Percentiles rank a stretch among this genome's conserved stretches.
Evolutionary conservation across 2,888 invertebrate species (phyloP).

Genomic region (Oscheius sp.): DNA sequence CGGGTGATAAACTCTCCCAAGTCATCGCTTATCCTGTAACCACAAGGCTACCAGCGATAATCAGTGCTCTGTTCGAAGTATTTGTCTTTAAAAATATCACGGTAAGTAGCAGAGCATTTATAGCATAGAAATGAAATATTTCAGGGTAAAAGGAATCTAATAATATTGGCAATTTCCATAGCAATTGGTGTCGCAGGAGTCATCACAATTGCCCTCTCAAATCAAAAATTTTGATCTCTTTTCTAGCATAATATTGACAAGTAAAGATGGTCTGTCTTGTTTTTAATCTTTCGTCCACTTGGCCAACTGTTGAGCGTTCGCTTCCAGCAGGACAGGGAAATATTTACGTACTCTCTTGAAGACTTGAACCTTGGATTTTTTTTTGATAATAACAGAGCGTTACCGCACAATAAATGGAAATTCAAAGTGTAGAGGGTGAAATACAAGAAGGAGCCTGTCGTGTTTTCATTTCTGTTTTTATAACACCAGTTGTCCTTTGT

Average conservation of each 20-base stretch:
- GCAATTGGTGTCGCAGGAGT: conserved; percentile 63
- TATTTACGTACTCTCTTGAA: too few species aligned
- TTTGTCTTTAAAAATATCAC: conserved; percentile 62
- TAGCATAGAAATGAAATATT: conserved; percentile 15
- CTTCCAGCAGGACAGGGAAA: too few species aligned
- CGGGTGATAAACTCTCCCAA: conserved; percentile 75
- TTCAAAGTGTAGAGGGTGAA: too few species aligned
- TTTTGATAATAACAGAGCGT: too few species aligned
- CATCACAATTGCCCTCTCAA: conserved; percentile 66
- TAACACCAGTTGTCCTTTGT: too few species aligned
- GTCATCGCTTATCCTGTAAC: conserved; percentile 76
- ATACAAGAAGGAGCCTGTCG: too few species aligned
- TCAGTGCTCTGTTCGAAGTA: conserved; percentile 66
- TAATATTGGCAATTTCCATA: conserved; percentile 52
- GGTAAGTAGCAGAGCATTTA: conserved; percentile 37
- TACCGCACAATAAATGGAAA: too few species aligned
- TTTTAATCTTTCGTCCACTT: too few species aligned
- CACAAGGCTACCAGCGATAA: conserved; percentile 73
- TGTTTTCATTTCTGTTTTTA: too few species aligned
- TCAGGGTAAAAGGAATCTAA: conserved; percentile 56
- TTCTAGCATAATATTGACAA: conserved; percentile 4
- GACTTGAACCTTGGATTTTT: too few species aligned
- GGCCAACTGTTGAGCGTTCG: too few species aligned
- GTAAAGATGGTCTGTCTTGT: not conserved
- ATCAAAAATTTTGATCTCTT: conserved; percentile 46